These are phyloP conservation scores for Drosophila ambigua DNA, from an alignment of 1,140 invertebrate genomes.

Conservation along the genomic window DNA sequence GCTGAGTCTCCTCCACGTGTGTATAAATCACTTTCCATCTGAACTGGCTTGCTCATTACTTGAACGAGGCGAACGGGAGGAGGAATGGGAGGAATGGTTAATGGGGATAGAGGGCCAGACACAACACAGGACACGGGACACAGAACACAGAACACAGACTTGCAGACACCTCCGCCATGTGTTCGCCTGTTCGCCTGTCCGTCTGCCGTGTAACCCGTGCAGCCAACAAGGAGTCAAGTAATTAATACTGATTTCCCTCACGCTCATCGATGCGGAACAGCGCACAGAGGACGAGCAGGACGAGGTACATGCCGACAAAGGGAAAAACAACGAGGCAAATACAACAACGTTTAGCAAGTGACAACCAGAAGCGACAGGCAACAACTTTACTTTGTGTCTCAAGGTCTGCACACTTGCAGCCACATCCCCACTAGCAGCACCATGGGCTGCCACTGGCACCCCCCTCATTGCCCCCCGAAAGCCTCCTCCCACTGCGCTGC, in stretches of 20 bases:
- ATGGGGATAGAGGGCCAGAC: too few relatives aligned
- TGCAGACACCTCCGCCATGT: slow-evolving; percentile 6
- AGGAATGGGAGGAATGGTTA: too few relatives aligned
- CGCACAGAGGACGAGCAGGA: slow-evolving; percentile 15
- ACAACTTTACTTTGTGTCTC: slow-evolving; percentile 35
- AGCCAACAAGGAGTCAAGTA: slow-evolving; percentile 58
- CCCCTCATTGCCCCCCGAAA: slow-evolving; percentile 30
- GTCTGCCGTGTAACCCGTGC: slow-evolving; percentile 10
- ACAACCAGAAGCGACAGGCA: slow-evolving; percentile 52
- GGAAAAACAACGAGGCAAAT: too few relatives aligned
- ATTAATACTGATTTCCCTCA: slow-evolving; percentile 74
- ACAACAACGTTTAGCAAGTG: slow-evolving; percentile 42
- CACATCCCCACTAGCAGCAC: background rate
- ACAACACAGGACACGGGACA: too few relatives aligned
- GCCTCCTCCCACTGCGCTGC: slow-evolving; percentile 27
- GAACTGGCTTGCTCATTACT: too few relatives aligned
- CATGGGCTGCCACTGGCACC: background rate
- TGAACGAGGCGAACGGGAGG: too few relatives aligned
- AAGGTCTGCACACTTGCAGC: slow-evolving; percentile 24
- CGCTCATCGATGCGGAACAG: slow-evolving; percentile 58
- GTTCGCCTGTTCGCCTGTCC: background rate
- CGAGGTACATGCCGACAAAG: background rate
- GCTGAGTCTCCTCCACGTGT: too few relatives aligned
- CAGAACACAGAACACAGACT: too few relatives aligned
- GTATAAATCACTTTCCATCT: too few relatives aligned